Base-by-base conservation (phyloP, 2,797 vertebrate species). In the Danio albolineatus region DNA sequence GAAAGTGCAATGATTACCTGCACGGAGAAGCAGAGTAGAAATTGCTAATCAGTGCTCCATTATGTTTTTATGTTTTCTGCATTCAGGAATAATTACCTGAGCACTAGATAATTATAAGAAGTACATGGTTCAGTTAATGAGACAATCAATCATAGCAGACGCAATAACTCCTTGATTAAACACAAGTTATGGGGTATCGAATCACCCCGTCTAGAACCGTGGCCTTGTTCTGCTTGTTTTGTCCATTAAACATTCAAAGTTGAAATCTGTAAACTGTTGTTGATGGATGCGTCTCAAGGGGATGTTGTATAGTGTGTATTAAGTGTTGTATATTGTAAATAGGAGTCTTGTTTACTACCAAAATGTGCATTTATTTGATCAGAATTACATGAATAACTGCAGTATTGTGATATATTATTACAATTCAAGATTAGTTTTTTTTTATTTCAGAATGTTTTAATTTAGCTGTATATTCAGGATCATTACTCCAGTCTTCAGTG, bases 71-170 rank as follows among this genome's bases (percentile, higher is more conserved):
- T 75, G 61, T 54, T 69, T 28, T 74, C 6, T 36, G 16, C 7
- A 46, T 62, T 56, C 39, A 41, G 28, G 41, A 61, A 76, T 61
- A 71, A 71, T 71, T 72, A 71, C 65, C 57, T n/a, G 49, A 76
- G 65, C 49, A 44, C 44, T 54, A n/a, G 65, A 69, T 64, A 56
- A 71, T 71, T 76, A 70, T 21, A 71, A 62, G 54, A 39, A 56
- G 66, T 75, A 49, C 73, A 76, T 49, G 28, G 36, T 61, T 76
- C 49, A 71, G 57, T 64, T 76, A 71, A 76, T 56, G 49, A 81
- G 43, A 76, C 73, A 65, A 76, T 76, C 65, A 56, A 64, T 69
- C 80, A 72, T 57, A 7, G 43, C 65, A 48, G 38, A 44, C 57
- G 64, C 66, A 76, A 67, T 46, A 48, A 62, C 46, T 53, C 10